Percentiles rank a stretch among this genome's conserved stretches.
Evolutionary conservation across 2,888 invertebrate genomes (phyloP).

Genomic region (Erebia palarica): DNA sequence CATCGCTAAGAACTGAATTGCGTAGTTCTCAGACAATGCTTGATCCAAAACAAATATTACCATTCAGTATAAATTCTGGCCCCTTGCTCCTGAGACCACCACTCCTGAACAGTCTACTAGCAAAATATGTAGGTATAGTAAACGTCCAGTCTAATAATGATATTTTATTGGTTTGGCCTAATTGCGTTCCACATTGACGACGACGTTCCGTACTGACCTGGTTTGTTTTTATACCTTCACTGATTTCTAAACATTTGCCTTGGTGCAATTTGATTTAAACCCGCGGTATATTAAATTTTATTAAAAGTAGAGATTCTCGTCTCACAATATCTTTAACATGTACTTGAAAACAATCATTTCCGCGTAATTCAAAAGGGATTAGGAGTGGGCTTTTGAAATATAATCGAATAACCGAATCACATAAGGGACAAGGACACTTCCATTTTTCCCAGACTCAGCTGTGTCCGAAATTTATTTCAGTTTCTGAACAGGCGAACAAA

Average conservation of each 20-base stretch:
- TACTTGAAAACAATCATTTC: not conserved
- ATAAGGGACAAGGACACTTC: slow-evolving; percentile 51
- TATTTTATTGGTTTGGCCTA: slow-evolving; percentile 74
- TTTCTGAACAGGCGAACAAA: slow-evolving; percentile 50
- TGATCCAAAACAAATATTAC: not conserved
- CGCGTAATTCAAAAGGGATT: not conserved
- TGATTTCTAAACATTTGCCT: slow-evolving; percentile 20
- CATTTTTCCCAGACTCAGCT: slow-evolving; percentile 69
- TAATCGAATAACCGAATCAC: slow-evolving; percentile 44
- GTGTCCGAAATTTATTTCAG: slow-evolving; percentile 65
- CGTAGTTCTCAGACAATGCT: not conserved
- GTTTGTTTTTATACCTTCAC: slow-evolving; percentile 44
- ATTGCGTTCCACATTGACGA: slow-evolving; percentile 71
- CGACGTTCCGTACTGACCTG: slow-evolving; percentile 65
- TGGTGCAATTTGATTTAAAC: not conserved
- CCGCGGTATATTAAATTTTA: not conserved
- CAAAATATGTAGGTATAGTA: not conserved
- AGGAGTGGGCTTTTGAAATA: slow-evolving; percentile 45
- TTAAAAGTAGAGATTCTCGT: not conserved
- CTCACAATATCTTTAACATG: not conserved
- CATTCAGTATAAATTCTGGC: not conserved
- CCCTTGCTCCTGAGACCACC: not conserved
- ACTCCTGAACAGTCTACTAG: not conserved
- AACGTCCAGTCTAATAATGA: slow-evolving; percentile 50
- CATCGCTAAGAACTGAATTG: not conserved